Evolutionary conservation across 2,113 vertebrate species (phyloP).

Genomic region (Xiphophorus couchianus): DNA sequence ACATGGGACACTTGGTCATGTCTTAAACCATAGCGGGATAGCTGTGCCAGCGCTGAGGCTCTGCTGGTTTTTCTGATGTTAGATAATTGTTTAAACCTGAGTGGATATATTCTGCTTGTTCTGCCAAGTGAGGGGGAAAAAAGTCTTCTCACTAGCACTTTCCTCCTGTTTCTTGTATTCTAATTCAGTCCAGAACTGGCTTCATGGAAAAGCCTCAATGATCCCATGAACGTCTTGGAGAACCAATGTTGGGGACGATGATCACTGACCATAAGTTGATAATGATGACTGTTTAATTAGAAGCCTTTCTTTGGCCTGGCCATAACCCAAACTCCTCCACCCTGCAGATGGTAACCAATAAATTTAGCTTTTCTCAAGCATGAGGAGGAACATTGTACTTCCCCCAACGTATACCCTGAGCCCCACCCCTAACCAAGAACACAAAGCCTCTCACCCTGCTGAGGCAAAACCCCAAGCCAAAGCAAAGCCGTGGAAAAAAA

Average conservation of each 20-base stretch:
- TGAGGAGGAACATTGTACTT: conserved; percentile 73
- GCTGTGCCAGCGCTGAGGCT: conserved; percentile 68
- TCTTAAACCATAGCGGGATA: conserved; percentile 58
- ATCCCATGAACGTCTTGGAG: conserved; percentile 78
- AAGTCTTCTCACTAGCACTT: conserved; percentile 65
- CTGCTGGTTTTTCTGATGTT: conserved; percentile 74
- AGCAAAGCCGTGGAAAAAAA: conserved; percentile 21
- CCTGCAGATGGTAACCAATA: conserved; percentile 85
- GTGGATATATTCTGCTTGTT: conserved; percentile 71
- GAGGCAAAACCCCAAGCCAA: conserved; percentile 49
- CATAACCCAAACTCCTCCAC: conserved; percentile 81
- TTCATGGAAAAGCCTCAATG: conserved; percentile 74
- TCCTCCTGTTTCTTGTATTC: conserved; percentile 74
- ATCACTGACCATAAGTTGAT: conserved; percentile 82
- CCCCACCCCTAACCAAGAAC: conserved; percentile 75
- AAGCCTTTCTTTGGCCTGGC: conserved; percentile 83
- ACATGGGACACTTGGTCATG: conserved; percentile 72
- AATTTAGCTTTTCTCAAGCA: conserved; percentile 79
- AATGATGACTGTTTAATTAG: conserved; percentile 87
- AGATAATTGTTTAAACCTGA: conserved; percentile 84
- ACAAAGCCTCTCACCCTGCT: conserved; percentile 65
- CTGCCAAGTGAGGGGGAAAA: conserved; percentile 68
- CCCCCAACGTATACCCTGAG: conserved; percentile 61
- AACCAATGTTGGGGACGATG: conserved; percentile 75
- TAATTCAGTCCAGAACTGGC: conserved; percentile 75